Conservation (phyloP, 2,113 vertebrate genomes). For the Xyrauchen texanus region DNA sequence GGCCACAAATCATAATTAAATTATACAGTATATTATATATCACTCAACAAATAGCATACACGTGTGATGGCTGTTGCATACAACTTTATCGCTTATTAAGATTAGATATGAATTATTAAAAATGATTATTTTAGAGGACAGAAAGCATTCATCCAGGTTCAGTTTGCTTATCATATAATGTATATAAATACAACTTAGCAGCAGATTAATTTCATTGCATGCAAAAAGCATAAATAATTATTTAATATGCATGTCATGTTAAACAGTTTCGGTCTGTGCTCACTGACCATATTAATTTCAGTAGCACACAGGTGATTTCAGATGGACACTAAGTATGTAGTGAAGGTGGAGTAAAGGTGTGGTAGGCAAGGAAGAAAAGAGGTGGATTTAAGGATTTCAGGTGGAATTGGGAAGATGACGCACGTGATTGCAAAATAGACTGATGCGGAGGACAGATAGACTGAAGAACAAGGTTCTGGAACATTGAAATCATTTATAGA, state of each 20-base stretch:
- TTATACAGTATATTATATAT: neutral
- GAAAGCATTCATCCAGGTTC: neutral
- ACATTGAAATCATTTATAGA: neutral
- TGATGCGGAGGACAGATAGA: neutral
- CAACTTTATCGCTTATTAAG: conserved; percentile 44
- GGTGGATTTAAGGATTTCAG: neutral
- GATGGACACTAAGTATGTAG: conserved; percentile 28
- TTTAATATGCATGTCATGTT: too few relatives aligned
- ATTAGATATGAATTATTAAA: conserved; percentile 56
- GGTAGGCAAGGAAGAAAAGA: too few relatives aligned
- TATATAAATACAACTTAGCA: neutral
- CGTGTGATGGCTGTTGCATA: neutral
- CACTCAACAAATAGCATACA: neutral
- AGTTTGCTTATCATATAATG: neutral
- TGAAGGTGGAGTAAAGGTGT: neutral
- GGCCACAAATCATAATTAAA: neutral
- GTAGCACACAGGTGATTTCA: neutral
- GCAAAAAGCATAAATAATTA: too few relatives aligned
- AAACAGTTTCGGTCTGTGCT: neutral
- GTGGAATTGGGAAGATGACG: conserved; percentile 4
- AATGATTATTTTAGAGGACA: conserved; percentile 49
- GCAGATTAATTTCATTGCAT: neutral
- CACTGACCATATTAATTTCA: neutral
- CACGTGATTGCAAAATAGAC: neutral
- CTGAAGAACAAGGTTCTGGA: neutral